Conservation (phyloP, 2,113 vertebrate genomes). For the Clarias macrocephalus region DNA sequence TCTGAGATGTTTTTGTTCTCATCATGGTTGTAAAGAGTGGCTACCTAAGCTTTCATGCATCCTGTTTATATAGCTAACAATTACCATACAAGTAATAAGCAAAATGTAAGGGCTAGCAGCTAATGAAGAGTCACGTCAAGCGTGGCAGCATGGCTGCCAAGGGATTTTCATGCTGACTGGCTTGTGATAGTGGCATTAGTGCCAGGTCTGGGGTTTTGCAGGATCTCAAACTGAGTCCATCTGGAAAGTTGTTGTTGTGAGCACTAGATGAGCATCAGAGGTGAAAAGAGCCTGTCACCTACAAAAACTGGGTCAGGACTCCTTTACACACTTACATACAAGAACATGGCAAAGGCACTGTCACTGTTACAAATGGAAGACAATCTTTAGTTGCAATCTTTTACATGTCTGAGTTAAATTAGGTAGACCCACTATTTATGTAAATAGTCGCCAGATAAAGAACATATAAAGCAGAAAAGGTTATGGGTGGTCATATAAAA, state of each 20-base stretch:
- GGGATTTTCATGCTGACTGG: conserved; percentile 15
- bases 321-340: not conserved
- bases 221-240: conserved; percentile 46
- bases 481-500: not conserved
- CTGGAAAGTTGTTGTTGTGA: conserved; percentile 35
- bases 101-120: not conserved
- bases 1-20: conserved; percentile 1
- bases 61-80: not conserved
- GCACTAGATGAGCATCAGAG: conserved; percentile 17
- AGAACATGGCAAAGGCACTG: not conserved
- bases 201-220: conserved; percentile 16
- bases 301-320: conserved; percentile 9
- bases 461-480: not conserved
- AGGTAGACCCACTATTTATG: not conserved
- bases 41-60: not conserved
- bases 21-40: not conserved
- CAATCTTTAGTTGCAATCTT: not conserved
- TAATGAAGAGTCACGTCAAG: not conserved
- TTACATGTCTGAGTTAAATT: not conserved
- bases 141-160: not conserved
- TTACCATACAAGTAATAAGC: not conserved
- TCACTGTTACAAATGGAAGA: not conserved
- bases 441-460: not conserved
- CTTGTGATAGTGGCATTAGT: conserved; percentile 19
- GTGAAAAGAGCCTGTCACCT: conserved; percentile 18